phyloP scores from a whole-genome alignment of 2,888 invertebrate genomes.

The Habrosyne pyritoides region DNA sequence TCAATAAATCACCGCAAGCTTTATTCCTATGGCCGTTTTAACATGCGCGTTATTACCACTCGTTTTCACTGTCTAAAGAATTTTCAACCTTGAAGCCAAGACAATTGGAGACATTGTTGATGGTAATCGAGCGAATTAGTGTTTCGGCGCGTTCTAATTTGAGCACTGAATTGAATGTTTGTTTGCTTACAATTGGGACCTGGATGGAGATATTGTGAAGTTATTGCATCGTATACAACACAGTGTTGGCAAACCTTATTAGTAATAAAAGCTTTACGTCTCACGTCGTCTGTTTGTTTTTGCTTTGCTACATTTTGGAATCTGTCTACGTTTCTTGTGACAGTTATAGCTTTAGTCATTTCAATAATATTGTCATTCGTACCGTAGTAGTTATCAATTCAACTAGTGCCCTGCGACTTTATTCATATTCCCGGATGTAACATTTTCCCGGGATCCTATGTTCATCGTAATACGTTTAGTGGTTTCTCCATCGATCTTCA shows the following conservation, averaged over 20 bases:
- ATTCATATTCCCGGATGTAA: no score
- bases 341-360: not conserved
- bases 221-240: not conserved
- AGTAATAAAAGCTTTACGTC: not conserved
- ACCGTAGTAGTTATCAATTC: no score
- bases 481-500: no score
- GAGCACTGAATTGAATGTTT: constrained; percentile 1
- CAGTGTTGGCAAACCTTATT: not conserved
- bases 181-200: not conserved
- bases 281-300: not conserved
- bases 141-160: not conserved
- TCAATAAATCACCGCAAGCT: not conserved
- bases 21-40: not conserved
- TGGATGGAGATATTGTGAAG: not conserved
- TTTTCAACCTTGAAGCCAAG: constrained; percentile 1
- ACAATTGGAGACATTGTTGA: not conserved
- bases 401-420: no score
- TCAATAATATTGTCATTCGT: not conserved
- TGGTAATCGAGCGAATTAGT: constrained; percentile 2
- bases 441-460: no score
- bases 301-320: not conserved
- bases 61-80: constrained; percentile 3
- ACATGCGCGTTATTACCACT: not conserved
- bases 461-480: no score
- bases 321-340: not conserved